Evolutionary conservation across 2,888 invertebrate genomes (phyloP), one percentile per base, ranked within the genome.

Genomic region (Hydrotaea diabolus): DNA sequence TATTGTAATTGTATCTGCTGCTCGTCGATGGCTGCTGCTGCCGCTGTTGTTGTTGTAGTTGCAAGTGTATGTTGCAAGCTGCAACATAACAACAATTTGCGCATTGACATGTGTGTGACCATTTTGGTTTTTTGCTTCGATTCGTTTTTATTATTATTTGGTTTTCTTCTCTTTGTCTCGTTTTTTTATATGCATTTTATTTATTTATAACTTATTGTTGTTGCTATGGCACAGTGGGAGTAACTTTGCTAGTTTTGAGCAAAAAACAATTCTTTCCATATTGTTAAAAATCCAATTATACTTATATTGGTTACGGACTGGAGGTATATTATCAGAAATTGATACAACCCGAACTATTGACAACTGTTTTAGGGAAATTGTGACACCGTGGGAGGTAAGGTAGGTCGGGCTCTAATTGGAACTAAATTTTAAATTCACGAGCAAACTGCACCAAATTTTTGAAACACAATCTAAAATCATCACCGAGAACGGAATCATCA

Each of bases 91-190:
- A 74, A 69, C 80, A 80, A 75, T 87, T 87, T 85, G 75, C 75
- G 85, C 36, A 79, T 80, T 86, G 78, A 72, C 55, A 72, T 81
- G 83, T 87, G 86, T 85, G 85, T 88, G 89, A 90, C 90, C 88
- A 90, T 89, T 89, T 90, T 87, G 86, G 89, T 87, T 87, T 88
- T 88, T 86, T 55, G 87, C 87, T 66, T 66, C 31, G 46, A 15
- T 69, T 59, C 26, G 9, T 23, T 26, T 46, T 23, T 15, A 23
- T 36, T 66, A 59, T 17, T 39, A 19, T 69, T 19, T 23, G 86
- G 89, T 87, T 87, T 88, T 88, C 87, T 36, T 64, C 13, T 19
- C 11, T 69, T 66, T 19, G 36, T 66, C 36, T 46, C 39, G 39
- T 66, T 66, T 46, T 23, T 15, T 7, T 31, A 31, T 31, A 31